Evolutionary conservation across 2,797 vertebrate species (phyloP).

Genomic region (Xenops minutus): DNA sequence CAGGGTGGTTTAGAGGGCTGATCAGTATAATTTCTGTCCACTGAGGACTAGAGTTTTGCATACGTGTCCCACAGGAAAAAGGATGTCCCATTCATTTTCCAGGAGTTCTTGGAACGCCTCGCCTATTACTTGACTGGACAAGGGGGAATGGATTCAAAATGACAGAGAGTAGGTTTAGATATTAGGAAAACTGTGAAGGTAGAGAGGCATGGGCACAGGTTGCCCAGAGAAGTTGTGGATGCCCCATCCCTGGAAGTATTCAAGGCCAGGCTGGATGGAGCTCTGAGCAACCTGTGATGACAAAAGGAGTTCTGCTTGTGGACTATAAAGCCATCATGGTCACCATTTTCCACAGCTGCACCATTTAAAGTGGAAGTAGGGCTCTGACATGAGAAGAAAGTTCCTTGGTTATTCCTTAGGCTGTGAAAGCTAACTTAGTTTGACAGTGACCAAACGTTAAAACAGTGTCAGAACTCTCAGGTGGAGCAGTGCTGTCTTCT

Average conservation of each 20-base stretch:
- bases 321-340: background rate
- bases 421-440: background rate
- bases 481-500: background rate
- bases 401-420: background rate
- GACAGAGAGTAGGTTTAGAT: background rate
- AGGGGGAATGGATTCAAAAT: background rate
- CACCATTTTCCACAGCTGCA: background rate
- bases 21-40: background rate
- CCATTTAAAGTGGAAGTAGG: background rate
- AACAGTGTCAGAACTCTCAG: background rate
- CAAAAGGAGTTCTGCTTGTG: background rate
- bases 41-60: background rate
- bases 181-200: background rate
- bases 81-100: background rate
- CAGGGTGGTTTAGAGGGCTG: background rate
- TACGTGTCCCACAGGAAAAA: background rate
- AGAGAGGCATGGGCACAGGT: background rate
- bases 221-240: background rate
- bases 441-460: background rate
- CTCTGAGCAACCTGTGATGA: background rate
- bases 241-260: background rate
- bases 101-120: background rate
- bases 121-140: background rate
- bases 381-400: background rate
- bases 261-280: background rate